phyloP scores from a whole-genome alignment of 30 jellyfish, hydroid and myxozoan genomes.

The Clytia hemisphaerica region DNA sequence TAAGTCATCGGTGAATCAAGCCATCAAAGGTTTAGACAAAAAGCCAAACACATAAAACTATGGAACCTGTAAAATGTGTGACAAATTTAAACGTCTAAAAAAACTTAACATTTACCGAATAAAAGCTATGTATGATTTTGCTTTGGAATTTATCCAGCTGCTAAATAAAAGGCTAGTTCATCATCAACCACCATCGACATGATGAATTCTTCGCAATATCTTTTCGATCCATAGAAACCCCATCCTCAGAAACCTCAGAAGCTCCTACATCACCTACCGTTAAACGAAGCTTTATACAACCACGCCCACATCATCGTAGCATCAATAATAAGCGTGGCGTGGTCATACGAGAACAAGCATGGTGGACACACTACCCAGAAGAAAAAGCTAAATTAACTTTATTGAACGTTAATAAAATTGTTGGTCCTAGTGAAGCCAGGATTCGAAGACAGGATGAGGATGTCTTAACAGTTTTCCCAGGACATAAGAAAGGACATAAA shows the following conservation, averaged over 20 bases:
- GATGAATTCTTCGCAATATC: background rate
- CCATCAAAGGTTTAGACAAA: too few relatives aligned
- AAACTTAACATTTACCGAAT: too few relatives aligned
- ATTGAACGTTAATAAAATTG: background rate
- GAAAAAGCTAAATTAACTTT: slow-evolving; percentile 8
- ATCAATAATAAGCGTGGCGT: background rate
- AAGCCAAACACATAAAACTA: too few relatives aligned
- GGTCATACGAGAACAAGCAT: slow-evolving; percentile 1
- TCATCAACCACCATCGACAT: too few relatives aligned
- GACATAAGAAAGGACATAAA: slow-evolving; percentile 39
- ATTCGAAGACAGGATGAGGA: background rate
- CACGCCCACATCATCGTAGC: background rate
- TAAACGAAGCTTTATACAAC: slow-evolving; percentile 13
- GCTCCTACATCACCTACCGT: background rate
- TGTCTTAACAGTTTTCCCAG: slow-evolving; percentile 5
- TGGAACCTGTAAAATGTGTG: too few relatives aligned
- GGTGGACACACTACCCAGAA: slow-evolving; percentile 22
- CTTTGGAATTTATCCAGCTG: too few relatives aligned
- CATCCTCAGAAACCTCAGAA: background rate
- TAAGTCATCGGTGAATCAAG: too few relatives aligned
- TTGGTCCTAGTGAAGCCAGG: background rate
- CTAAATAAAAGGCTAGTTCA: too few relatives aligned
- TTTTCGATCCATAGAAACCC: background rate
- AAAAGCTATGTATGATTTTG: too few relatives aligned
- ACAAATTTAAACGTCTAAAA: too few relatives aligned